Base-by-base conservation (phyloP, 2,888 invertebrate species). In the Ptychoptera albimana region DNA sequence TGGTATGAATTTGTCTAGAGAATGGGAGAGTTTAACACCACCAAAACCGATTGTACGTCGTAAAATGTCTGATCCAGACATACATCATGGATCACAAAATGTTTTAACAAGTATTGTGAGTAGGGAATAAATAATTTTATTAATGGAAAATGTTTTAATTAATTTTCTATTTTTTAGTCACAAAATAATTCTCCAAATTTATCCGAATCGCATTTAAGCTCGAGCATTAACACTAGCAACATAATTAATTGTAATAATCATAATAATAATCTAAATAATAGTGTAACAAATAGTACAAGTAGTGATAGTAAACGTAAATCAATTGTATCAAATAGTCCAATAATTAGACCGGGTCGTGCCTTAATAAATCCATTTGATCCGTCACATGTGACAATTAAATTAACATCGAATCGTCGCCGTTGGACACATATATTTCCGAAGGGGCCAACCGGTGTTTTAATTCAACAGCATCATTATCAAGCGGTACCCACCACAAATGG, bases 401-500 rank as follows among this genome's bases (percentile, higher is more conserved):
- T 93, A 39, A 96, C 94, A 1, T 93, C 94, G 43, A 94, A 94
- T 63, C 72, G 96, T 40, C 70, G 96, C 31, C 74, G 97, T 45
- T 98, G 98, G 98, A 94, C 94, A 1, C 97, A 98, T 63, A 96
- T 96, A 55, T 98, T 98, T 64, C 97, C 97, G 2, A 87, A 88
- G 81, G 87, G 87, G 39, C 89, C 89, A 7, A 85, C 86, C 0
- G 91, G 91, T 6, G 86, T 88, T 13, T 66, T 91, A 38, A 91
- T 92, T 54, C 91, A 92, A 56, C 91, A 91, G 59, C 91, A 92
- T 69, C 91, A 91, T 60, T 89, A 88, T 60, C 88, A 89, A 65
- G 87, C 86, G 2, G 71, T 85, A 8, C 86, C 86, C 1, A 70
- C 81, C 0, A 71, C 73, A 10, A 69, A 69, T 39, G 57, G 63